Conservation (phyloP, 1,140 invertebrate species). For the Conopomorpha cramerella region DNA sequence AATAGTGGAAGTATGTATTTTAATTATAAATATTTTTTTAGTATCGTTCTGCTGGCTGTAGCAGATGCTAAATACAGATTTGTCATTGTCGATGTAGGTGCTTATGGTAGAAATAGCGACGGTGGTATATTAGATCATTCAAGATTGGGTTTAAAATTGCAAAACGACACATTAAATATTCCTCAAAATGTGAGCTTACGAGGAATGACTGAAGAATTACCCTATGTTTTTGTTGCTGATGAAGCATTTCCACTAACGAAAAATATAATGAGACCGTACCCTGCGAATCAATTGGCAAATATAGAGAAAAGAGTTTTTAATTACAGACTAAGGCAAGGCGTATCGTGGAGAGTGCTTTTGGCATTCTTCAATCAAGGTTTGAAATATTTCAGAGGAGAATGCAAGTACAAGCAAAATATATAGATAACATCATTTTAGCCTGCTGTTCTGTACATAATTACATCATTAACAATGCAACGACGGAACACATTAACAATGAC, state of each 20-base stretch:
- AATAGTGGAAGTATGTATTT: conserved; percentile 30
- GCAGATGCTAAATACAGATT: conserved; percentile 34
- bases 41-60: conserved; percentile 32
- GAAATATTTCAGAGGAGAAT: conserved; percentile 15
- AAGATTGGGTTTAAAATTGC: conserved; percentile 6
- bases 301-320: conserved; percentile 27
- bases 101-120: conserved; percentile 19
- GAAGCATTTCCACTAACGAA: conserved; percentile 29
- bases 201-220: conserved; percentile 8
- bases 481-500: too few species aligned
- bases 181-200: conserved; percentile 10
- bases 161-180: conserved; percentile 9
- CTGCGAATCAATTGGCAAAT: conserved; percentile 5
- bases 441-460: too few species aligned
- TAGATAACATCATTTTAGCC: too few species aligned
- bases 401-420: too few species aligned
- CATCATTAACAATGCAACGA: too few species aligned
- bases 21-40: conserved; percentile 39
- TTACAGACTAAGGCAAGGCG: conserved; percentile 34
- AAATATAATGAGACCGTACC: conserved; percentile 31
- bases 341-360: conserved; percentile 46
- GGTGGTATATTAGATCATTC: conserved; percentile 22
- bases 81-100: conserved; percentile 25
- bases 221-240: conserved; percentile 37
- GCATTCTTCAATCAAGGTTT: conserved; percentile 22